Evolutionary conservation across 2,797 vertebrate genomes (phyloP), one percentile per base, ranked within the genome.

Genomic region (Phoeniculus purpureus): DNA sequence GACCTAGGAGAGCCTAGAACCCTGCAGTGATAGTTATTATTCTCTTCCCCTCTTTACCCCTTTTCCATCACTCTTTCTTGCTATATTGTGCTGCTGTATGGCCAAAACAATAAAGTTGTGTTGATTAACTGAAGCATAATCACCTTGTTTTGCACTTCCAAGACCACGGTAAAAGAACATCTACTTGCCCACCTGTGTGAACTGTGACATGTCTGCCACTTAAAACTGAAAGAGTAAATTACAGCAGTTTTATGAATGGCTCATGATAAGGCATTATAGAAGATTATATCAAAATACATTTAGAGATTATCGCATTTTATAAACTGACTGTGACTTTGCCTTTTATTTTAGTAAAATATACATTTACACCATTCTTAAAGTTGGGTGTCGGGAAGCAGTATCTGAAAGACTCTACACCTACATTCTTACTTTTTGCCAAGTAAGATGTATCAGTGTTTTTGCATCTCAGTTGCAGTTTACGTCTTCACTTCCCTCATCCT

Each of bases 401-500:
- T 54, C 43, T 66, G 26, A 45, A 52, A 34, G n/a, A 27, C 16
- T 48, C 21, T 16, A 26, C 48, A 25, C 9, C 12, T 26, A 16
- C 14, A 12, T 43, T 64, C 43, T 40, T 43, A 52, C 3, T 52
- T 17, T 45, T 45, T 59, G 37, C 12, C 31, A 25, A 21, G 11
- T 14, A 66, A 75, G 31, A 62, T 13, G 7, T 6, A 55, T 4
- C 9, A 31, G 11, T 20, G 31, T 3, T 3, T 3, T 3, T 40
- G 10, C 29, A 79, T 2, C 0, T 0, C 19, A 48, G 11, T 34
- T 55, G 52, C 52, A 65, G 31, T 9, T 29, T 6, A 3, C 0
- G 3, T 5, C 9, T 10, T 5, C 2, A 3, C 7, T 21, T 3
- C 9, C 12, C 4, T 4, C 23, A 34, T 85, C 19, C 6, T 25